Evolutionary conservation across 2,888 invertebrate species (phyloP).

Genomic region (Phaedon cochleariae): DNA sequence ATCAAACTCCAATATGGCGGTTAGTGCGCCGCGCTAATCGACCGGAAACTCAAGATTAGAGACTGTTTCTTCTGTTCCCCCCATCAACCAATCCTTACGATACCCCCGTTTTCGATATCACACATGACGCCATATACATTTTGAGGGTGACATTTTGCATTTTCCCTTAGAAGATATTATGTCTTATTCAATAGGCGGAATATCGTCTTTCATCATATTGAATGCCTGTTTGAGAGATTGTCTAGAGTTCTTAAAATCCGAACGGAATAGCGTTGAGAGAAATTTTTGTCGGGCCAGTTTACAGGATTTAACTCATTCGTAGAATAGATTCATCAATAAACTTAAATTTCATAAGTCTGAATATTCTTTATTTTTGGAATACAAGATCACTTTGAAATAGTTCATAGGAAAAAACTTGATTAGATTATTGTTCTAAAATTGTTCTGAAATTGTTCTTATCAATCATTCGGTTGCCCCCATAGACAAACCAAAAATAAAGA

Average conservation of each 20-base stretch:
- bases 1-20: slow-evolving; percentile 64
- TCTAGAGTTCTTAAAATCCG: background rate
- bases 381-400: too few species aligned
- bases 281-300: too few species aligned
- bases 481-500: too few species aligned
- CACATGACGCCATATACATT: slow-evolving; percentile 34
- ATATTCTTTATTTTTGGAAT: too few species aligned
- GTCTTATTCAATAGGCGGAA: slow-evolving; percentile 32
- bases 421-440: too few species aligned
- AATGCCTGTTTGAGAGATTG: slow-evolving; percentile 1
- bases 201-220: slow-evolving; percentile 34
- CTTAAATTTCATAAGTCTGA: too few species aligned
- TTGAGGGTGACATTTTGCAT: slow-evolving; percentile 26
- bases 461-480: too few species aligned
- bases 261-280: too few species aligned
- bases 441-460: too few species aligned
- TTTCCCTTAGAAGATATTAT: slow-evolving; percentile 29
- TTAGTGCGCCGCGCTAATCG: slow-evolving; percentile 62
- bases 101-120: slow-evolving; percentile 31
- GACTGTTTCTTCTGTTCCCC: slow-evolving; percentile 44
- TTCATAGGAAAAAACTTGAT: too few species aligned
- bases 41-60: slow-evolving; percentile 63
- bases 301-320: too few species aligned
- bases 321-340: too few species aligned
- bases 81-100: slow-evolving; percentile 14